Conservation (phyloP, 2,888 invertebrate genomes). For the Morinoia aosen region DNA sequence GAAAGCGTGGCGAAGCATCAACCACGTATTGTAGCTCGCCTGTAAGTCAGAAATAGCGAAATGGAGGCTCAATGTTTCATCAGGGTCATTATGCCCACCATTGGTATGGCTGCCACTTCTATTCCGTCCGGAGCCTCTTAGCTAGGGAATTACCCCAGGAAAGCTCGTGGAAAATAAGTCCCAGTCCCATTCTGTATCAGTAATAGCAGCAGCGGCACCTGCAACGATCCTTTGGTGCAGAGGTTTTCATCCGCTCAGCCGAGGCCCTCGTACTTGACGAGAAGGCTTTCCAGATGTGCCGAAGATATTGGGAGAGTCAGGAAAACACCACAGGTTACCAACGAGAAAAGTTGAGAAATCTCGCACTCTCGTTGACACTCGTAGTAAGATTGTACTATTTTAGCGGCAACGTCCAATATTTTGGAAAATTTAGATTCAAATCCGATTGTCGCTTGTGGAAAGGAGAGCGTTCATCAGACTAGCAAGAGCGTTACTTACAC, state of each 20-base stretch:
- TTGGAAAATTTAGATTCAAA: not conserved
- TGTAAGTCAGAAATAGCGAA: not conserved
- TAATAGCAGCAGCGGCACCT: not conserved
- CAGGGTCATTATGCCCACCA: slow-evolving; percentile 5
- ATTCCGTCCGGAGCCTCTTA: slow-evolving; percentile 23
- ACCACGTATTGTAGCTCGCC: not conserved
- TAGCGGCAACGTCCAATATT: not conserved
- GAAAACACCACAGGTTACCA: not conserved
- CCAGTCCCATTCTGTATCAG: slow-evolving; percentile 31
- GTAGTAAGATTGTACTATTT: not conserved
- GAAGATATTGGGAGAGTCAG: not conserved
- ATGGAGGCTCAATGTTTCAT: not conserved
- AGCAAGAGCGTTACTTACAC: not conserved
- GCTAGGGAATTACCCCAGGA: not conserved
- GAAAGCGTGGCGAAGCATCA: not conserved
- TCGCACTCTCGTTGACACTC: not conserved
- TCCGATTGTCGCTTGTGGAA: not conserved
- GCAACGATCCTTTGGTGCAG: slow-evolving; percentile 13
- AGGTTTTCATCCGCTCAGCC: not conserved
- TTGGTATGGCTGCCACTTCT: slow-evolving; percentile 15
- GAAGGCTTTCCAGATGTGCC: not conserved
- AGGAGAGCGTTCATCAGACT: slow-evolving; percentile 1
- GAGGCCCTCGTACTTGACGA: not conserved
- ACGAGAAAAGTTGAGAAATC: not conserved
- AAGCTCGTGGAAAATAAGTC: slow-evolving; percentile 19